These are phyloP conservation scores for Actinemys pallida DNA, from an alignment of 2,113 vertebrate species.

Conservation along the genomic window DNA sequence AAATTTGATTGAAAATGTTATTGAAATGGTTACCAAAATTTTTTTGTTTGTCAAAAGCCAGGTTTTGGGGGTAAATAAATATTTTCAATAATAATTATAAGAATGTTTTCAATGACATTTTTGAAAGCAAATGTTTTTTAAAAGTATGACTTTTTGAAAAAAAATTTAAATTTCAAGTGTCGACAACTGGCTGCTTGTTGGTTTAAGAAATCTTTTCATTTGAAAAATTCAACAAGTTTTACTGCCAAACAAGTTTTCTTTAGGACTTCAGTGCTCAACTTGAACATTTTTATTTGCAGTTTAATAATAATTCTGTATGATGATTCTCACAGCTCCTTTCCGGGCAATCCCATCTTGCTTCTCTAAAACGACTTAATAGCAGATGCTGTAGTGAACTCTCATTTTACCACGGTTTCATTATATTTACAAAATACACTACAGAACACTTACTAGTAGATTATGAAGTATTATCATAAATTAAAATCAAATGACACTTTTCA, in stretches of 20 bases:
- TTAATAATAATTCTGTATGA: background rate
- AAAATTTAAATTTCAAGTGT: background rate
- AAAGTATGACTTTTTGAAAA: background rate
- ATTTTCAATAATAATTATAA: background rate
- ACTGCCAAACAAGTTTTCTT: conserved; percentile 21
- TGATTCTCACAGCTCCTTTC: conserved; percentile 16
- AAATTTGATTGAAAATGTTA: background rate
- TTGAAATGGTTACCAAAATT: background rate
- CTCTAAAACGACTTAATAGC: conserved; percentile 42
- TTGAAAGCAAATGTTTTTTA: background rate
- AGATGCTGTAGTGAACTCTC: conserved; percentile 3
- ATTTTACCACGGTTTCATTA: conserved; percentile 22
- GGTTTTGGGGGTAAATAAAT: background rate
- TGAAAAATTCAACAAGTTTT: background rate
- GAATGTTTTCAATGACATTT: background rate
- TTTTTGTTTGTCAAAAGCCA: background rate
- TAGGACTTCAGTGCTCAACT: conserved; percentile 32
- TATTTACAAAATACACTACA: conserved; percentile 22
- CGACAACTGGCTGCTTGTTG: background rate
- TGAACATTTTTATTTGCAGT: conserved; percentile 54
- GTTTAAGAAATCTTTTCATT: conserved; percentile 6
- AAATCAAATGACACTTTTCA: background rate
- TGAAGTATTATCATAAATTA: conserved; percentile 15
- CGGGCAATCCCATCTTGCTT: conserved; percentile 33
- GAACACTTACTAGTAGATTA: background rate